These are phyloP conservation scores for Neocrepidodera transversa DNA, from an alignment of 2,888 invertebrate genomes.

Conservation along the genomic window DNA sequence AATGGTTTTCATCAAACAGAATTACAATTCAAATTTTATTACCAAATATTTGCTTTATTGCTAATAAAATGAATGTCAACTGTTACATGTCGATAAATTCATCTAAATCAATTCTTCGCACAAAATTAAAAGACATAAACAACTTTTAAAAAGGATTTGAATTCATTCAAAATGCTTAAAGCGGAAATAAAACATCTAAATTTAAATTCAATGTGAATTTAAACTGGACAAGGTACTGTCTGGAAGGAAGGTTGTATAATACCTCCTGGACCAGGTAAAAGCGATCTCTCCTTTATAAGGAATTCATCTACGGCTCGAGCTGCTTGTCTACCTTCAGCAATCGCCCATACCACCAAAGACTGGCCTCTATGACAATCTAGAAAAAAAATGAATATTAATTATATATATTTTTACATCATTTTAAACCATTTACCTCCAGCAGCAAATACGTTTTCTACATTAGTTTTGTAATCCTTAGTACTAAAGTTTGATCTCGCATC, in stretches of 20 bases:
- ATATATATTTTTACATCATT: too few relatives aligned
- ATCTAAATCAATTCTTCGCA: background rate
- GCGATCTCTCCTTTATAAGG: constrained; percentile 77
- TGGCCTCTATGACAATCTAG: constrained; percentile 98
- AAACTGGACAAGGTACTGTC: constrained; percentile 53
- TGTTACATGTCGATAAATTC: too few relatives aligned
- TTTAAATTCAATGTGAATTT: constrained; percentile 35
- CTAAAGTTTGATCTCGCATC: constrained; percentile 94
- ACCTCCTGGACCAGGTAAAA: constrained; percentile 92
- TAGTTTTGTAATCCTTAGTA: constrained; percentile 88
- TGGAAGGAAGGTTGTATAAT: constrained; percentile 66
- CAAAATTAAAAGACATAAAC: constrained; percentile 1
- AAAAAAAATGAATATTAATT: background rate
- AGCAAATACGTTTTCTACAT: constrained; percentile 89
- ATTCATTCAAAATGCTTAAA: too few relatives aligned
- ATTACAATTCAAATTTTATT: too few relatives aligned
- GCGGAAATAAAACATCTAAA: background rate
- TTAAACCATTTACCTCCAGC: constrained; percentile 80
- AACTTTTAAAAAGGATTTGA: too few relatives aligned
- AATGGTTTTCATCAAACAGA: too few relatives aligned
- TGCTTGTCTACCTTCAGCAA: constrained; percentile 97
- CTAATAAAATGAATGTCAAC: too few relatives aligned
- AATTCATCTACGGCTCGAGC: constrained; percentile 91
- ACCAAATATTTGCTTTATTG: too few relatives aligned
- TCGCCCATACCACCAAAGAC: constrained; percentile 98